A percentile compares a stretch with the other conserved stretches of the same genome.
Evolutionary conservation across 1,140 invertebrate genomes (phyloP).

Genomic region (Bombus waltoni): DNA sequence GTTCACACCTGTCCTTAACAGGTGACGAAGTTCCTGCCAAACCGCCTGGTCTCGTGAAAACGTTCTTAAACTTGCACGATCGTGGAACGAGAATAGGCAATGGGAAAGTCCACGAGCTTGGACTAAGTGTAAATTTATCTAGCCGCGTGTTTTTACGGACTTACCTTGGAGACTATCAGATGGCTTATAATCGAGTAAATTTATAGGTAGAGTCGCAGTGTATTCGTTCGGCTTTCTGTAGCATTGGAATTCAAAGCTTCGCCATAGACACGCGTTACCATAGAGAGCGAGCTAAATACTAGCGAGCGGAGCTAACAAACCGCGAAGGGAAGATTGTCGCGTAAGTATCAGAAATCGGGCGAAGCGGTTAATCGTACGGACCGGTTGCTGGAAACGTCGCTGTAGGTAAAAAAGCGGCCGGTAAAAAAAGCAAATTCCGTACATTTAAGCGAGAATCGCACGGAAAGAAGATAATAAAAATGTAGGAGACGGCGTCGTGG

Average conservation of each 20-base stretch:
- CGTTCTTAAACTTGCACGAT: not conserved
- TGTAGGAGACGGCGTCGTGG: not conserved
- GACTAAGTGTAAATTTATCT: not conserved
- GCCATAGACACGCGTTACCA: not conserved
- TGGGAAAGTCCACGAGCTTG: not conserved
- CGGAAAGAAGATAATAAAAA: slow-evolving; percentile 27
- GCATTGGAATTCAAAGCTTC: not conserved
- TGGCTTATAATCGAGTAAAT: not conserved
- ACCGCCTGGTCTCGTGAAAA: slow-evolving; percentile 12
- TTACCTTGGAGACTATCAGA: not conserved
- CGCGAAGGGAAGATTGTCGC: not conserved
- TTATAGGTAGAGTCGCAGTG: not conserved
- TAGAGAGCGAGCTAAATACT: not conserved
- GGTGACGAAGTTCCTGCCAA: slow-evolving; percentile 26
- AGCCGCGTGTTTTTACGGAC: not conserved
- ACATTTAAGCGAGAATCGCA: slow-evolving; percentile 19
- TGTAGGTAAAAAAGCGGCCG: slow-evolving; percentile 29
- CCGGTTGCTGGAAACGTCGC: not conserved
- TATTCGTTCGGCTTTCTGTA: not conserved
- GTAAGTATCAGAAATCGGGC: not conserved
- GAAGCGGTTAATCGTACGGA: slow-evolving; percentile 2
- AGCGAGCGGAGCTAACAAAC: too few species aligned
- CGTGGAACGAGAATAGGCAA: not conserved
- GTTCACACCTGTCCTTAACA: slow-evolving; percentile 42
- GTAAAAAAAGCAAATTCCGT: not conserved